A percentile compares a stretch with the other conserved stretches of the same genome.
These are phyloP conservation scores for Dysdera silvatica DNA, from an alignment of 1,140 invertebrate species.

Conservation along the genomic window DNA sequence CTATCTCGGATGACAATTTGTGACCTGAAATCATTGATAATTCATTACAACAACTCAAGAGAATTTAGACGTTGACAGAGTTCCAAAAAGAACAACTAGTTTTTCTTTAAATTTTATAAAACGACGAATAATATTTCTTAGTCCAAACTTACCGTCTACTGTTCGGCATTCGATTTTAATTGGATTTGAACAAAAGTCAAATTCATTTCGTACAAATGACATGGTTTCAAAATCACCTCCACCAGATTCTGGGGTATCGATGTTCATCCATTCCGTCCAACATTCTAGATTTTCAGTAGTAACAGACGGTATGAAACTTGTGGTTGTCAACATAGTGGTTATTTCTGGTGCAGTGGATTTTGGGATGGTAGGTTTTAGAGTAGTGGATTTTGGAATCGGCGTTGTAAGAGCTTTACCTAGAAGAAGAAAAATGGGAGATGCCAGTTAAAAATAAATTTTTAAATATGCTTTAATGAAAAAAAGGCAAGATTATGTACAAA, in stretches of 20 bases:
- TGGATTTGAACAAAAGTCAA: slow-evolving; percentile 26
- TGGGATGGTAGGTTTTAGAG: too few species aligned
- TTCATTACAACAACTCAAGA: neutral
- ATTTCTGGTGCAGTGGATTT: neutral
- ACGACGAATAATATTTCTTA: too few species aligned
- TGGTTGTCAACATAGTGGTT: neutral
- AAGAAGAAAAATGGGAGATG: too few species aligned
- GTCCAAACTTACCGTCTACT: slow-evolving; percentile 1
- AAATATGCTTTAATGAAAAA: too few species aligned
- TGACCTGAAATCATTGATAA: neutral
- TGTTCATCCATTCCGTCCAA: slow-evolving; percentile 39
- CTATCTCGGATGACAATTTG: slow-evolving; percentile 8
- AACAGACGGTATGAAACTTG: neutral
- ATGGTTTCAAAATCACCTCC: slow-evolving; percentile 29
- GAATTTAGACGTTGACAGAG: too few species aligned
- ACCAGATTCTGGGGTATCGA: slow-evolving; percentile 17
- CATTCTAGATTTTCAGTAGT: slow-evolving; percentile 24
- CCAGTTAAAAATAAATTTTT: too few species aligned
- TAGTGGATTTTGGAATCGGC: too few species aligned
- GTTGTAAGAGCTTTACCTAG: too few species aligned
- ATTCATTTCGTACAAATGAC: neutral
- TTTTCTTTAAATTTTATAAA: too few species aligned
- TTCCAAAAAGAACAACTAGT: too few species aligned
- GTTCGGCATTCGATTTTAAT: slow-evolving; percentile 27
- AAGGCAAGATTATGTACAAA: too few species aligned